phyloP scores from a whole-genome alignment of 2,888 invertebrate genomes.

The Proisotoma minuta region DNA sequence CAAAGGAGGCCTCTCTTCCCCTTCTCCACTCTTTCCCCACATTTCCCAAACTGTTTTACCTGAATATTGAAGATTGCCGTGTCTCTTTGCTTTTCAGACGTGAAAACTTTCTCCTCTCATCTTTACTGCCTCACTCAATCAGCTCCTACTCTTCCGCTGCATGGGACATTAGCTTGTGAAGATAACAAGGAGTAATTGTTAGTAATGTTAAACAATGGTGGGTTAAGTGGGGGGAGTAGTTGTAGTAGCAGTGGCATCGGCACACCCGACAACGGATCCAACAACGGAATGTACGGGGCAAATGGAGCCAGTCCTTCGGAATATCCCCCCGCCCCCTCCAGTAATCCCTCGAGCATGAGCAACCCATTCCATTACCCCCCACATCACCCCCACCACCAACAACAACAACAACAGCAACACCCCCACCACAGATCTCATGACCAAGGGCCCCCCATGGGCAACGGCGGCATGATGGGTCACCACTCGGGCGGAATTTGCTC shows the following conservation, averaged over 20 bases:
- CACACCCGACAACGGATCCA: conserved; percentile 33
- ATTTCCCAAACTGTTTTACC: too few relatives aligned
- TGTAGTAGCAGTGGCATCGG: conserved; percentile 28
- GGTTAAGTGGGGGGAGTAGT: conserved; percentile 29
- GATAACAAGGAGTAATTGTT: conserved; percentile 1
- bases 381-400: conserved; percentile 20
- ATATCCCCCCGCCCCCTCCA: conserved; percentile 29
- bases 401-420: conserved; percentile 5
- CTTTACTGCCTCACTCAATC: not conserved
- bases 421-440: conserved; percentile 10
- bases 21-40: too few relatives aligned
- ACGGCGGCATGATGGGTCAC: conserved; percentile 42
- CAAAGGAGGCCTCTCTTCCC: not conserved
- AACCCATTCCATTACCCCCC: conserved; percentile 25
- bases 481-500: conserved; percentile 47
- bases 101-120: not conserved
- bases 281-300: conserved; percentile 22
- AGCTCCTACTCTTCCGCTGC: not conserved
- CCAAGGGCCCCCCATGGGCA: conserved; percentile 31
- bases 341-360: conserved; percentile 34
- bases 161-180: conserved; percentile 1
- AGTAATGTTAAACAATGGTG: conserved; percentile 47
- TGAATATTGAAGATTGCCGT: not conserved
- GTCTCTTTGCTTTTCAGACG: not conserved
- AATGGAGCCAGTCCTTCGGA: conserved; percentile 23